Base-by-base conservation (phyloP, 2,113 vertebrate species). In the Osmerus eperlanus region DNA sequence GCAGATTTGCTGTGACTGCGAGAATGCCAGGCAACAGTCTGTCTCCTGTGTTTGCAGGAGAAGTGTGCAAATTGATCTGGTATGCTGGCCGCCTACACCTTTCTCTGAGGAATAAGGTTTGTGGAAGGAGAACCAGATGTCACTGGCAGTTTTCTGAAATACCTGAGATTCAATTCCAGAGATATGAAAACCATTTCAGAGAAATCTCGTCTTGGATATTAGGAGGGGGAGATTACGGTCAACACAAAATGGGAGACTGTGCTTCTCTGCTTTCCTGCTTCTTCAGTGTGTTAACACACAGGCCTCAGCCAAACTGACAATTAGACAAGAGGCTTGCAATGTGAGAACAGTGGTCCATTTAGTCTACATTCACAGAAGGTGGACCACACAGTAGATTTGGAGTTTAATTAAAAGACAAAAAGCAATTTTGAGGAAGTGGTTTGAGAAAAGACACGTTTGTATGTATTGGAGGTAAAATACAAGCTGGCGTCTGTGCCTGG, bases 121-220 rank as follows among this genome's bases (percentile, higher is more conserved):
- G 63, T 58, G 58, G 52, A 73, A 25, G 75, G 65, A 82, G 76
- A 79, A 76, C 51, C 75, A 82, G 66, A 81, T 83, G 88, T 86
- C 82, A 85, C 54, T 70, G 62, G 68, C 85, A 55, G 72, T 83
- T 87, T 85, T 82, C 72, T 58, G 60, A 83, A 74, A 81, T 68
- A 79, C 77, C 75, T 47, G 73, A 87, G 84, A 92, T 89, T 85
- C 77, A 91, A 87, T 90, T 89, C 82, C 56, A 11, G 70, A 88
- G 85, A 89, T 87, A 91, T 84, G 79, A 87, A 89, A 84, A 71
- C 78, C 58, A 88, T 88, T 90, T 86, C 80, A 67, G 47, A 41
- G 78, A 23, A 80, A 62, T 67, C 76, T 16, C 47, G 64, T 68
- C 73, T 70, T 12, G 51, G 62, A 89, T 87, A 88, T 86, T 78